A percentile compares a stretch with the other conserved stretches of the same genome.
phyloP scores from a whole-genome alignment of 1,140 invertebrate species.

The Bombus sylvicola region DNA sequence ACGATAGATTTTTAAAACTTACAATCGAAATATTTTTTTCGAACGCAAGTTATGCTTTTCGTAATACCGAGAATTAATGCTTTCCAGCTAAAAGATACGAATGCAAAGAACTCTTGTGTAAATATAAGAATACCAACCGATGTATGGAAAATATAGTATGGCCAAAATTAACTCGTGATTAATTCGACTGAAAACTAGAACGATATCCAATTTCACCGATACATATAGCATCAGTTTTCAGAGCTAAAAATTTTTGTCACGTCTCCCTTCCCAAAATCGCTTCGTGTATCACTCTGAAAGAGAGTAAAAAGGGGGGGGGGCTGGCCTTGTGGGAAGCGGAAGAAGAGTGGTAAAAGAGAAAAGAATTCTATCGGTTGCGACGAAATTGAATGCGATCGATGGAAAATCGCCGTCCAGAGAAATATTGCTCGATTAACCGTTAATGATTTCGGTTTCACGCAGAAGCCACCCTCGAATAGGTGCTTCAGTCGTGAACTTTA shows the following conservation, averaged over 20 bases:
- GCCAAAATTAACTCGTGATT: not conserved
- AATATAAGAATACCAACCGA: no score
- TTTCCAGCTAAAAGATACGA: not conserved
- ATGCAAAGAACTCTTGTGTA: no score
- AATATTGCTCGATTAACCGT: constrained; percentile 37
- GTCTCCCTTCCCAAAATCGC: not conserved
- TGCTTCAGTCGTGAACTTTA: not conserved
- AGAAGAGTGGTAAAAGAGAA: not conserved
- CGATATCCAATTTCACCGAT: not conserved
- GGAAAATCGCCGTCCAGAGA: not conserved
- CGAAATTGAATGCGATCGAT: not conserved
- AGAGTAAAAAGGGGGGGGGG: not conserved
- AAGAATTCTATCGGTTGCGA: not conserved
- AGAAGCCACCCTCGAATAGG: not conserved
- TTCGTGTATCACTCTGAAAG: not conserved
- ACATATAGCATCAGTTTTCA: not conserved
- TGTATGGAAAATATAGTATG: no score
- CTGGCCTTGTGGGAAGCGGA: not conserved
- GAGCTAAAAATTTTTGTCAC: not conserved
- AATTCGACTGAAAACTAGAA: not conserved
- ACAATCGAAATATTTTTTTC: not conserved
- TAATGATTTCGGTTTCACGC: constrained; percentile 29
- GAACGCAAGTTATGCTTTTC: not conserved
- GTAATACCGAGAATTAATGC: not conserved
- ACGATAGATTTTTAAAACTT: not conserved